A percentile compares a stretch with the other conserved stretches of the same genome.
Evolutionary conservation across 2,888 invertebrate species (phyloP).

Genomic region (Acanthoscelides obtectus): DNA sequence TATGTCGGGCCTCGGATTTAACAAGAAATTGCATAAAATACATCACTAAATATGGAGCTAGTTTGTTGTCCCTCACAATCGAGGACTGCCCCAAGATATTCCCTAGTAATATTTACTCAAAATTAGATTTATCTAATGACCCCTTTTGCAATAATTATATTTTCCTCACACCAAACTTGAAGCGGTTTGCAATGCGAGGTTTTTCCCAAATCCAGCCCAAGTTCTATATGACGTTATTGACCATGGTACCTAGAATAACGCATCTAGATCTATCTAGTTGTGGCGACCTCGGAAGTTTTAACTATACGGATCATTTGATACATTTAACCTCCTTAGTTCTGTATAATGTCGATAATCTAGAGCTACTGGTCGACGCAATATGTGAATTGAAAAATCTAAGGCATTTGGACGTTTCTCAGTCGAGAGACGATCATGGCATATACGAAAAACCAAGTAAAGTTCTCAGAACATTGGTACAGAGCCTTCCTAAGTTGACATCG

Average conservation of each 20-base stretch:
- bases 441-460: conserved; percentile 72
- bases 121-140: conserved; percentile 29
- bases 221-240: conserved; percentile 54
- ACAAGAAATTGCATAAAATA: conserved; percentile 59
- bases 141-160: conserved; percentile 50
- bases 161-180: conserved; percentile 57
- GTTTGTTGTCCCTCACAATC: conserved; percentile 65
- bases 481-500: conserved; percentile 70
- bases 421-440: conserved; percentile 61
- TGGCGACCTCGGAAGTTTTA: conserved; percentile 58
- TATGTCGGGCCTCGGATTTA: conserved; percentile 68
- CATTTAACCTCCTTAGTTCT: conserved; percentile 71
- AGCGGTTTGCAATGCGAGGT: conserved; percentile 56
- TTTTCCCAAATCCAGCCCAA: conserved; percentile 50
- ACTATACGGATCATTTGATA: conserved; percentile 61
- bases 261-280: conserved; percentile 71
- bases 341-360: conserved; percentile 71
- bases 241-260: conserved; percentile 57
- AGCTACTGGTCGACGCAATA: conserved; percentile 59
- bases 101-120: conserved; percentile 40
- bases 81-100: conserved; percentile 63
- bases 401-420: conserved; percentile 82
- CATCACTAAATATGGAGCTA: conserved; percentile 65
- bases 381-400: conserved; percentile 55
- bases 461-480: conserved; percentile 66